phyloP scores from a whole-genome alignment of 2,113 vertebrate genomes.

The Daphoenositta chrysoptera region DNA sequence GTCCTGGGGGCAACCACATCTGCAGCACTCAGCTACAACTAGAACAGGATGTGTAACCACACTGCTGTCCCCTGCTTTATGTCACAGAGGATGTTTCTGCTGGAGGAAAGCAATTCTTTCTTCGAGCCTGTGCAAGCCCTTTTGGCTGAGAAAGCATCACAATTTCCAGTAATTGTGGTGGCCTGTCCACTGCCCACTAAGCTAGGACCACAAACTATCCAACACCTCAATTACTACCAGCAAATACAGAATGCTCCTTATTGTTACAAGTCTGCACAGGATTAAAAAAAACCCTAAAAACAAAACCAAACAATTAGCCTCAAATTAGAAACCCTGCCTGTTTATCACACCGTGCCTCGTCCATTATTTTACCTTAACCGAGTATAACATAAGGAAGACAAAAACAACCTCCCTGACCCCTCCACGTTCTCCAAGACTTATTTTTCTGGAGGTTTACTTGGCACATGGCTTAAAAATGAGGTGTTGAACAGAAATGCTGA shows the following conservation, averaged over 20 bases:
- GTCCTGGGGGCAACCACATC: not conserved
- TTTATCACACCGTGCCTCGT: not conserved
- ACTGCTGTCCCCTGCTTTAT: not conserved
- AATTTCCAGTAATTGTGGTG: not conserved
- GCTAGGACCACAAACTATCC: not conserved
- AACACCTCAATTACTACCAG: not conserved
- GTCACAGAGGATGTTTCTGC: not conserved
- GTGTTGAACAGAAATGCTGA: not conserved
- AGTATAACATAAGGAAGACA: not conserved
- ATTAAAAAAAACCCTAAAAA: not conserved
- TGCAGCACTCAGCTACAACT: not conserved
- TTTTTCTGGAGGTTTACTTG: not conserved
- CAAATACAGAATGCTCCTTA: not conserved
- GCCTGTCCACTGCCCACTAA: not conserved
- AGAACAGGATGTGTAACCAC: constrained; percentile 21
- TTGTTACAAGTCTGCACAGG: not conserved
- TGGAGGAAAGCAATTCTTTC: not conserved
- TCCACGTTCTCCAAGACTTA: not conserved
- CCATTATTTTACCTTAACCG: not conserved
- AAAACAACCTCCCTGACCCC: not conserved
- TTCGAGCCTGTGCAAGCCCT: not conserved
- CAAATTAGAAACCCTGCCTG: not conserved
- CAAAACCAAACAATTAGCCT: not conserved
- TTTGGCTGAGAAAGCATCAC: not conserved
- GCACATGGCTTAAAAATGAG: not conserved